phyloP scores from a whole-genome alignment of 2,888 invertebrate species.

The Norana najaformis region DNA sequence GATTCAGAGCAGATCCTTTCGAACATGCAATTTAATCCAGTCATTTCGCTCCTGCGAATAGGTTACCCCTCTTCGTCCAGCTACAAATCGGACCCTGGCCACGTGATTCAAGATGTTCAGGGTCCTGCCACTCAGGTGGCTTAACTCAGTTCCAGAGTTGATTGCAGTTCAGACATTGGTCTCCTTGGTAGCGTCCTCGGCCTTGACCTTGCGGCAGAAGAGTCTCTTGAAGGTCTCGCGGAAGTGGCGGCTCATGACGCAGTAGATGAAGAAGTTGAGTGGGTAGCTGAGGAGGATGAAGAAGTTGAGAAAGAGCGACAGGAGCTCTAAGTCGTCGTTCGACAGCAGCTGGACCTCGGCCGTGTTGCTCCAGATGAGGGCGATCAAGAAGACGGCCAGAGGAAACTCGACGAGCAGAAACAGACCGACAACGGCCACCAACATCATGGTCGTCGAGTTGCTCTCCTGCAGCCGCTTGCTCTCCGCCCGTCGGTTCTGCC shows the following conservation, averaged over 20 bases:
- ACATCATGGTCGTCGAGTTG: slow-evolving; percentile 54
- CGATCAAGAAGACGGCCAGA: slow-evolving; percentile 55
- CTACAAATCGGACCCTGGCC: neutral
- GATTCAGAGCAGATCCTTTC: neutral
- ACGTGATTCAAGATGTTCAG: neutral
- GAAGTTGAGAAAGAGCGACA: neutral
- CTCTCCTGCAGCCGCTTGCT: slow-evolving; percentile 58
- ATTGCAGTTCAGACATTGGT: neutral
- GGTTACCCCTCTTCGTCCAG: no score
- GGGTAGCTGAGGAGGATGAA: slow-evolving; percentile 24
- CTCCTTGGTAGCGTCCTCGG: neutral
- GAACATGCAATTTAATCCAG: neutral
- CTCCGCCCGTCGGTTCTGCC: slow-evolving; percentile 70
- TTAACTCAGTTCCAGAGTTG: neutral
- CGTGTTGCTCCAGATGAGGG: slow-evolving; percentile 17
- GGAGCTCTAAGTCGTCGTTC: neutral
- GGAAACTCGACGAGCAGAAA: slow-evolving; percentile 65
- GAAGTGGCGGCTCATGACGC: slow-evolving; percentile 22
- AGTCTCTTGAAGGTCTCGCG: slow-evolving; percentile 17
- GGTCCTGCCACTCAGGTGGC: neutral
- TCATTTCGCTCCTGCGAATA: neutral
- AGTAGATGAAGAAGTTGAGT: slow-evolving; percentile 25
- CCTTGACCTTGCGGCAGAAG: neutral
- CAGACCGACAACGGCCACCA: slow-evolving; percentile 57
- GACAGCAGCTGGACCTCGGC: neutral